A percentile compares a stretch with the other conserved stretches of the same genome.
Evolutionary conservation across 2,113 vertebrate species (phyloP).

Genomic region (Redunca redunca): DNA sequence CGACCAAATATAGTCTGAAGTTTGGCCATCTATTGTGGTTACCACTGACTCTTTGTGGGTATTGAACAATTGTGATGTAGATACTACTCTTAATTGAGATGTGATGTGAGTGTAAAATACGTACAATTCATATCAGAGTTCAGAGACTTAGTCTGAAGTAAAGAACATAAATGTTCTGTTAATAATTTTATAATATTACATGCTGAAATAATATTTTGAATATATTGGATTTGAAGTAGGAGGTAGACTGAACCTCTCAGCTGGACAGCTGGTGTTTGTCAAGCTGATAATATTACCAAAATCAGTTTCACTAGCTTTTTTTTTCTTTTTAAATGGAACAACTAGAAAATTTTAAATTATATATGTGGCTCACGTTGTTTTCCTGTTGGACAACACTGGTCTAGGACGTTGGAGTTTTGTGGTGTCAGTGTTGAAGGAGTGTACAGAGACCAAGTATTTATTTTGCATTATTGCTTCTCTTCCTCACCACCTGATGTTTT

Average conservation of each 20-base stretch:
- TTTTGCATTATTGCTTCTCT: not conserved
- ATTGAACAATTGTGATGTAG: not conserved
- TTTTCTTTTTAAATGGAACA: not conserved
- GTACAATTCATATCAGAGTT: not conserved
- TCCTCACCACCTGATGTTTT: not conserved
- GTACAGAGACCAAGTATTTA: not conserved
- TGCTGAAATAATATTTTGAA: not conserved
- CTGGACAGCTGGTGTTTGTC: not conserved
- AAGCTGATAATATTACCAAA: not conserved
- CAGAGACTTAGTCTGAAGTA: not conserved
- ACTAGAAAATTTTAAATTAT: not conserved
- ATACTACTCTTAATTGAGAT: not conserved
- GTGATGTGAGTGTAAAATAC: not conserved
- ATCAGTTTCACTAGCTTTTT: not conserved
- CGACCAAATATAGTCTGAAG: not conserved
- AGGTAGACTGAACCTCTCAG: not conserved
- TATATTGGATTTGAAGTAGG: not conserved
- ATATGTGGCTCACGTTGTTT: not conserved
- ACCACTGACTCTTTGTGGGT: not conserved
- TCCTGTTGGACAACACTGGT: not conserved
- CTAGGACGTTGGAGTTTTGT: not conserved
- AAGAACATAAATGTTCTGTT: not conserved
- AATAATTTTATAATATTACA: not conserved
- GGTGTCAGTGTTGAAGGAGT: not conserved
- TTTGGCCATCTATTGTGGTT: not conserved